Evolutionary conservation across 2,113 vertebrate genomes (phyloP).

Genomic region (Crotalus tigris): DNA sequence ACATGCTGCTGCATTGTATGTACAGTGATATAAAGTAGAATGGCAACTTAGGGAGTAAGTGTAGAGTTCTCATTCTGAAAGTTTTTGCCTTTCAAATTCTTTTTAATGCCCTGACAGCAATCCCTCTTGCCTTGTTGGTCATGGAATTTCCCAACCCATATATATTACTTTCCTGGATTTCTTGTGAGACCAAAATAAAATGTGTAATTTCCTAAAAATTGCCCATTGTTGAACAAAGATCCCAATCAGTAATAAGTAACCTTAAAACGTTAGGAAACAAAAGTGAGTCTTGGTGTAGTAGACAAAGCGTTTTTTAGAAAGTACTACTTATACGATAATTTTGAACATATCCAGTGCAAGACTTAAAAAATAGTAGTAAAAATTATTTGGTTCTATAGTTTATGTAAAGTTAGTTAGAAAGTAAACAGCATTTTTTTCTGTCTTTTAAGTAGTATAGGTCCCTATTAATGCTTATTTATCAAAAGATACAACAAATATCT

Average conservation of each 20-base stretch:
- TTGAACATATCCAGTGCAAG: constrained; percentile 75
- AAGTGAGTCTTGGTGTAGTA: constrained; percentile 46
- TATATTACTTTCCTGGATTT: constrained; percentile 45
- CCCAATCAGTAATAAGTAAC: constrained; percentile 40
- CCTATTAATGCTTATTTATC: constrained; percentile 53
- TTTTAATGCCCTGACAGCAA: constrained; percentile 57
- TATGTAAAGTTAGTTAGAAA: constrained; percentile 68
- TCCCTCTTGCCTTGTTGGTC: constrained; percentile 34
- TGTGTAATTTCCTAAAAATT: constrained; percentile 59
- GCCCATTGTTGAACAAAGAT: constrained; percentile 58
- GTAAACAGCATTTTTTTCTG: constrained; percentile 57
- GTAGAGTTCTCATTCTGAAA: constrained; percentile 52
- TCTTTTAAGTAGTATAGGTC: constrained; percentile 60
- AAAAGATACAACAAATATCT: constrained; percentile 70
- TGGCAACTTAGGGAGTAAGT: constrained; percentile 55
- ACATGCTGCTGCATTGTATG: constrained; percentile 59
- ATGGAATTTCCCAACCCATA: constrained; percentile 59
- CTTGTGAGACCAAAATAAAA: constrained; percentile 52
- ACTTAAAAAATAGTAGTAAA: constrained; percentile 72
- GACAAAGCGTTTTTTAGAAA: constrained; percentile 51
- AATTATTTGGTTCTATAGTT: constrained; percentile 75
- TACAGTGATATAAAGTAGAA: constrained; percentile 59
- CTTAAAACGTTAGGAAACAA: constrained; percentile 56
- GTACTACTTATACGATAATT: constrained; percentile 50
- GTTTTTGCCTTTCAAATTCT: constrained; percentile 71